phyloP scores from a whole-genome alignment of 2,888 invertebrate species.

The Agyllia agylla region DNA sequence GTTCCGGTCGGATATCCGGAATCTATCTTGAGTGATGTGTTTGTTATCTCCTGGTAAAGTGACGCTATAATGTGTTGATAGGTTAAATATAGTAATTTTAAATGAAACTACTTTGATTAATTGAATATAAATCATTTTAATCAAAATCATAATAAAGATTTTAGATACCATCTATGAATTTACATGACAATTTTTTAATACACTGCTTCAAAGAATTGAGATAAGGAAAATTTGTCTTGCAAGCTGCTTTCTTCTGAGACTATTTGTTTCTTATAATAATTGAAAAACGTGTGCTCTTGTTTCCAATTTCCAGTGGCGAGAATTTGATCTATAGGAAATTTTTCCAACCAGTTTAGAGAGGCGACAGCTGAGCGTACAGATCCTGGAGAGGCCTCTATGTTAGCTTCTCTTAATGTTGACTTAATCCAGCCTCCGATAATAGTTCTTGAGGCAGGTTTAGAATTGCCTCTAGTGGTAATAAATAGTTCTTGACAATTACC shows the following conservation, averaged over 20 bases:
- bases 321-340: conserved; percentile 51
- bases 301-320: conserved; percentile 39
- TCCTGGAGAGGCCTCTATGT: conserved; percentile 31
- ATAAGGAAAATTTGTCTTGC: conserved; percentile 5
- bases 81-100: neutral
- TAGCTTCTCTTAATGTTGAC: conserved; percentile 19
- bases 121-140: neutral
- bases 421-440: conserved; percentile 38
- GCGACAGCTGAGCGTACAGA: conserved; percentile 44
- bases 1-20: conserved; percentile 49
- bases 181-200: conserved; percentile 3
- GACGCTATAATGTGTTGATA: conserved; percentile 35
- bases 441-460: conserved; percentile 27
- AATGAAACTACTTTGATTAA: neutral
- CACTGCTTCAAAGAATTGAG: conserved; percentile 26
- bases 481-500: conserved; percentile 1
- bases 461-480: conserved; percentile 12
- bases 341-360: conserved; percentile 47
- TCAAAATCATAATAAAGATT: neutral
- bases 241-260: neutral
- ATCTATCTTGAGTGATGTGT: conserved; percentile 59
- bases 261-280: conserved; percentile 75
- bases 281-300: conserved; percentile 31
- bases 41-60: conserved; percentile 54
- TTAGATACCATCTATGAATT: neutral